Base-by-base conservation (phyloP, 2,113 vertebrate genomes). In the Paramisgurnus dabryanus region DNA sequence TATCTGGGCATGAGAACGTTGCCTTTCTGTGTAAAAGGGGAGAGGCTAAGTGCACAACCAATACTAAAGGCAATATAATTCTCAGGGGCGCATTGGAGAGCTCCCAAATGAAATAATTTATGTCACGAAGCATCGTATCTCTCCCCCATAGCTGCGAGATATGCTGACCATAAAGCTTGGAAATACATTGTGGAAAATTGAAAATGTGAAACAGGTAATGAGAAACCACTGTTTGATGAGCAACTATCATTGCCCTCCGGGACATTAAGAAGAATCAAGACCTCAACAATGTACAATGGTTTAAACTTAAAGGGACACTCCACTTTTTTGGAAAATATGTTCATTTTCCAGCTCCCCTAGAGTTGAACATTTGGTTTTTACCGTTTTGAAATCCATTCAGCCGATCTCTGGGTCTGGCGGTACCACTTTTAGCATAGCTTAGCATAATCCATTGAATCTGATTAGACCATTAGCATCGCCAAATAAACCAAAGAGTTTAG, bases 61-160 rank as follows among this genome's bases (percentile, higher is more conserved):
- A 18, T 86, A 13, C 53, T 53, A 69, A 66, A 67, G 53, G 75
- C 47, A 11, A 53, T 34, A 41, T 7, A 43, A 58, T 58, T 18
- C 49, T 22, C 70, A 45, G 57, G 69, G 6, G 50, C 39, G 34
- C 7, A 5, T 7, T 17, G 3, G 6, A 58, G 17, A 61, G 7
- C 34, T 79, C 27, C 57, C 27, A 15, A 74, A 66, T 74, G 5
- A 68, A 79, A 74, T 83, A n/a, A 61, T 76, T 71, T 76, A 53
- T 55, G 66, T 27, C 45, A 76, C 41, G 18, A 76, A 53, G 40
- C 45, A 1, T 45, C 22, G 47, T 58, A 47, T 63, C 57, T 39
- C 18, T 79, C 67, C 10, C 50, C 53, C 34, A 64, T 55, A 64
- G 60, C 53, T n/a, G 50, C 50, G 4, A 18, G 17, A 68, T 7